Evolutionary conservation across 1,140 invertebrate species (phyloP).

Genomic region (Drosophila kepulauana): DNA sequence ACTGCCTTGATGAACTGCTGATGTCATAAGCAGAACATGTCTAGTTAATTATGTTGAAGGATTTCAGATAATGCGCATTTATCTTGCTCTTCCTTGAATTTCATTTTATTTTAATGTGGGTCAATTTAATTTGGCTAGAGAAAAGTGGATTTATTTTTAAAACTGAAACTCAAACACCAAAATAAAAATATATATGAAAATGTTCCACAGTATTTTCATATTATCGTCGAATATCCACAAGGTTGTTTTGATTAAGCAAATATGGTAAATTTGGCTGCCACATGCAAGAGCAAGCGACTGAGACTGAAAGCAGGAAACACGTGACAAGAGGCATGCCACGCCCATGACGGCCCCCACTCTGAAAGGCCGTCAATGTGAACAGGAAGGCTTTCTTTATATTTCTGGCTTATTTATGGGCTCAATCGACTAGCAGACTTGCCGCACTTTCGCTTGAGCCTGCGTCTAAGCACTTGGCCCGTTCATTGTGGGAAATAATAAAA

Average conservation of each 20-base stretch:
- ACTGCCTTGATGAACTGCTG: constrained; percentile 4
- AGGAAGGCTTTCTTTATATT: constrained; percentile 22
- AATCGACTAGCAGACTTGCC: constrained; percentile 33
- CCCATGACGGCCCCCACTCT: constrained; percentile 18
- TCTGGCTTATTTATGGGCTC: constrained; percentile 43
- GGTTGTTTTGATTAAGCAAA: background rate
- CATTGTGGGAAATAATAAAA: constrained; percentile 42
- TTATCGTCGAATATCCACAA: no score
- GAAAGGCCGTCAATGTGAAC: constrained; percentile 24
- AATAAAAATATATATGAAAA: background rate
- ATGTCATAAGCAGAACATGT: constrained; percentile 5
- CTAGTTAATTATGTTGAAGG: constrained; percentile 14
- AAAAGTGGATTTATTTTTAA: background rate
- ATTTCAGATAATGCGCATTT: background rate
- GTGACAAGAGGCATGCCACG: constrained; percentile 20
- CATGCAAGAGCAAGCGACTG: constrained; percentile 23
- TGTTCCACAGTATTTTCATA: background rate
- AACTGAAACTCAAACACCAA: background rate
- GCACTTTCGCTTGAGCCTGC: constrained; percentile 30
- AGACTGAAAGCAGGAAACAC: constrained; percentile 30
- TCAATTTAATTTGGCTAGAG: background rate
- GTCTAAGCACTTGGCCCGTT: constrained; percentile 8
- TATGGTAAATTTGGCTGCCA: constrained; percentile 1
- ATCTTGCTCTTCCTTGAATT: background rate
- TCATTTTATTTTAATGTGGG: background rate